Percentiles rank a stretch among this genome's conserved stretches.
These are phyloP conservation scores for Xylocopa sonorina DNA, from an alignment of 1,140 invertebrate genomes.

Conservation along the genomic window DNA sequence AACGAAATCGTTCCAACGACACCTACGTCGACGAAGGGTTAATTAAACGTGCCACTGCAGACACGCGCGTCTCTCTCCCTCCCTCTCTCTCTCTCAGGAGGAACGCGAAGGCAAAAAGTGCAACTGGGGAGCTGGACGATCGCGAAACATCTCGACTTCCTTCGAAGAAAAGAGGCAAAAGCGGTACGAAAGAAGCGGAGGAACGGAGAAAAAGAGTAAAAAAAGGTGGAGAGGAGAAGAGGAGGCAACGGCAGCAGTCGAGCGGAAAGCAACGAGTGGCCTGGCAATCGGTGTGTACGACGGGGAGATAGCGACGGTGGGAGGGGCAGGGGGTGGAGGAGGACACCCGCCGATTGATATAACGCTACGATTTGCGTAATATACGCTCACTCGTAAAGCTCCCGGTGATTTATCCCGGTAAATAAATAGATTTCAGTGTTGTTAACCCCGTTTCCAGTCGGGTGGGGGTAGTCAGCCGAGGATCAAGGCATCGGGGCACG, in stretches of 20 bases:
- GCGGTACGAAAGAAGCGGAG: background rate
- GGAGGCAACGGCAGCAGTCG: background rate
- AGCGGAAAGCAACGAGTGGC: constrained; percentile 36
- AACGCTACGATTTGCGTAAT: constrained; percentile 66
- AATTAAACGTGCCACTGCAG: constrained; percentile 1
- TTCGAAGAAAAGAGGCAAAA: background rate
- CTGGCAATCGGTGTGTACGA: background rate
- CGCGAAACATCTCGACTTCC: constrained; percentile 14
- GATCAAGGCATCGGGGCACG: constrained; percentile 1
- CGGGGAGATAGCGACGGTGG: too few relatives aligned
- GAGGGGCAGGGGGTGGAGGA: background rate
- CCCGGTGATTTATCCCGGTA: constrained; percentile 61
- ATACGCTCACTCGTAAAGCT: constrained; percentile 60
- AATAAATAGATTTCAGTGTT: constrained; percentile 67
- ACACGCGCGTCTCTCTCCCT: background rate
- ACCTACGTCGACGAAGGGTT: constrained; percentile 13
- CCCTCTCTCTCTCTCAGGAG: too few relatives aligned
- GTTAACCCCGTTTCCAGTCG: constrained; percentile 62
- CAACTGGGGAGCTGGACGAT: background rate
- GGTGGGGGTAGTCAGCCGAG: background rate
- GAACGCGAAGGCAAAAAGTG: too few relatives aligned
- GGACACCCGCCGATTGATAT: constrained; percentile 62
- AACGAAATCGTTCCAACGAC: background rate
- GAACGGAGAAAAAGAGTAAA: background rate
- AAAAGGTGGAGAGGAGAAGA: background rate